Base-by-base conservation (phyloP, 2,113 vertebrate species). In the Mandrillus leucophaeus region DNA sequence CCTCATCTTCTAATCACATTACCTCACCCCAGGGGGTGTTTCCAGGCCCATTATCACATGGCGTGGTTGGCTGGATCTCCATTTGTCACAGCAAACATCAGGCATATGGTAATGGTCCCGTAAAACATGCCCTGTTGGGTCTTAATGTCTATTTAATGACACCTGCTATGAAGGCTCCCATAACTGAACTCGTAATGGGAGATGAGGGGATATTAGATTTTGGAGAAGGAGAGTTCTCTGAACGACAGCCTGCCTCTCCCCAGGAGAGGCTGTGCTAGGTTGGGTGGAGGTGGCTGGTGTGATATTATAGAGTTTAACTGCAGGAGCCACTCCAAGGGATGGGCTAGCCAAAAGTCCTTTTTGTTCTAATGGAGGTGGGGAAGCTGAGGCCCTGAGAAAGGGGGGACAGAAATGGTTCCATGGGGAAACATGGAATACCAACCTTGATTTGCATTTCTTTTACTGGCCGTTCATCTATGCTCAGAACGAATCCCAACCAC, bases 71-170 rank as follows among this genome's bases (percentile, higher is more conserved):
- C 96, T 98, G 97, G 94, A 64, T 98, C 95, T 95, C 97, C 97
- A 98, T 98, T 98, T 98, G 97, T 98, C 98, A 96, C 95, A 48
- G 96, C 96, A 97, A 97, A 96, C 95, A 96, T 93, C 88, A 95
- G 96, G 96, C 97, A 97, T 98, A 96, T 97, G 97, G 97, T 98
- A 98, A 98, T 97, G 95, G 98, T 96, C 97, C 97, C 40, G 94
- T 98, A 98, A 98, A 98, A 97, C 97, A 98, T 98, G 98, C 97
- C 98, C 97, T 94, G 97, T 98, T 98, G 98, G 98, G 95, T 96
- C 97, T 98, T 98, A 98, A 98, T 98, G 97, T 97, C 95, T 98
- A 96, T 98, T 98, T 98, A 98, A 98, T 98, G 98, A 97, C 82
- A 98, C 98, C 97, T 98, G 97, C 97, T 97, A 95, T 88, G 97